Percentiles rank a stretch among this genome's conserved stretches.
Conservation (phyloP, 2,888 invertebrate genomes). For the Hypolimnas misippus region DNA sequence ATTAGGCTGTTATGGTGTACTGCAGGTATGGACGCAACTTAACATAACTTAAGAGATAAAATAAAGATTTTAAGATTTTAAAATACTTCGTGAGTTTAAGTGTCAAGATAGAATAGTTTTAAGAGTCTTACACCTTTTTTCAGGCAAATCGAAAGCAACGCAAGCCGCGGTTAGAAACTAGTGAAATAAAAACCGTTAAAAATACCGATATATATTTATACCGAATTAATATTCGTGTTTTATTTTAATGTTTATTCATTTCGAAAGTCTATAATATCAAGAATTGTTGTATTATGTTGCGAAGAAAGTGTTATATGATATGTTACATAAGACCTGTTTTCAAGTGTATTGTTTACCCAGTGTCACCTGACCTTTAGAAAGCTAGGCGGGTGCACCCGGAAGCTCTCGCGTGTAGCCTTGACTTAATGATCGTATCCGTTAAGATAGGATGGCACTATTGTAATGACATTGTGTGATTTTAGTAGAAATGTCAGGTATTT, state of each 20-base stretch:
- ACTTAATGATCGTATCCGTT: conserved; percentile 4
- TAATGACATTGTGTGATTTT: neutral
- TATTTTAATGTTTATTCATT: neutral
- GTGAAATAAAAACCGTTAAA: neutral
- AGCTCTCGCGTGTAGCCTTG: conserved; percentile 31
- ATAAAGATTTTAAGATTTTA: too few relatives aligned
- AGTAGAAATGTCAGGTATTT: neutral
- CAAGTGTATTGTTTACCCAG: conserved; percentile 41
- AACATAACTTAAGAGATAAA: too few relatives aligned
- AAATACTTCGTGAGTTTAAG: too few relatives aligned
- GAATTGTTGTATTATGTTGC: conserved; percentile 5
- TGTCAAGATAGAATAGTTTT: too few relatives aligned
- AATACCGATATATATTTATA: neutral
- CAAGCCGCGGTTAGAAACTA: too few relatives aligned
- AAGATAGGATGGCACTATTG: neutral
- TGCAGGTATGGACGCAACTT: too few relatives aligned
- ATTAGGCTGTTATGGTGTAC: too few relatives aligned
- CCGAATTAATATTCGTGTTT: neutral
- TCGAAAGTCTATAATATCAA: neutral
- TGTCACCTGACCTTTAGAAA: conserved; percentile 48
- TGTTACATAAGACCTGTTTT: conserved; percentile 20
- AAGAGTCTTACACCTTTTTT: too few relatives aligned
- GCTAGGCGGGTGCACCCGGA: conserved; percentile 45
- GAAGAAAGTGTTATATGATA: conserved; percentile 39
- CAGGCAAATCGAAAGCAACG: neutral